These are phyloP conservation scores for Sisyra terminalis DNA, from an alignment of 2,888 invertebrate genomes.

Conservation along the genomic window DNA sequence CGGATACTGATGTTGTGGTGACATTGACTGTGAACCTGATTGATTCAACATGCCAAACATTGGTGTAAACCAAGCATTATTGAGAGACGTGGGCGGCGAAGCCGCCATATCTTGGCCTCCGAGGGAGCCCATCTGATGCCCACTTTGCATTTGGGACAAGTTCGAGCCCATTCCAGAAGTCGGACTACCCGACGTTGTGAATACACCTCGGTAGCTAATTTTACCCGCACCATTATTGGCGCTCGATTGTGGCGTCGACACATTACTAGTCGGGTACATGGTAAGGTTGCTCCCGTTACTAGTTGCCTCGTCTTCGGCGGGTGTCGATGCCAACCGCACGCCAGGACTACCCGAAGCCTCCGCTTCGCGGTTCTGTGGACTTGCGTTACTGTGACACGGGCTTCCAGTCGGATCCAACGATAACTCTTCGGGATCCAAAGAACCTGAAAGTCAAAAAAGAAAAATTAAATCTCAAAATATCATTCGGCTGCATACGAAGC, in stretches of 20 bases:
- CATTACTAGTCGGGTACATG: slow-evolving; percentile 32
- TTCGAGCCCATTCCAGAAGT: slow-evolving; percentile 25
- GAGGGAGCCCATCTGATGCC: slow-evolving; percentile 23
- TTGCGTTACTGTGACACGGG: slow-evolving; percentile 16
- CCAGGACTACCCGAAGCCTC: slow-evolving; percentile 21
- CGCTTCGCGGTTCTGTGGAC: slow-evolving; percentile 11
- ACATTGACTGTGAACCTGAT: slow-evolving; percentile 23
- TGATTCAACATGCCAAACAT: slow-evolving; percentile 48
- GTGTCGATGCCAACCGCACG: slow-evolving; percentile 31
- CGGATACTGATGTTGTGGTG: slow-evolving; percentile 35
- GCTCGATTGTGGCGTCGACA: slow-evolving; percentile 16
- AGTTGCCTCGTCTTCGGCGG: slow-evolving; percentile 52
- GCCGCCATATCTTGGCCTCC: slow-evolving; percentile 48
- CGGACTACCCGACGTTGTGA: slow-evolving; percentile 45
- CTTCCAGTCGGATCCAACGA: slow-evolving; percentile 41
- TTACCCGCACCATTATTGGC: slow-evolving; percentile 22
- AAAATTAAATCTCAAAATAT: not conserved
- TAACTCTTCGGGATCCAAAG: slow-evolving; percentile 63
- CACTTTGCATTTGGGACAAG: slow-evolving; percentile 25
- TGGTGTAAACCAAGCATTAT: slow-evolving; percentile 43
- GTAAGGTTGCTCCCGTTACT: slow-evolving; percentile 49
- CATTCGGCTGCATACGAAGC: too few relatives aligned
- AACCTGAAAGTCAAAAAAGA: slow-evolving; percentile 41
- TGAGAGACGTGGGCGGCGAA: slow-evolving; percentile 53
- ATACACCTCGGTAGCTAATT: slow-evolving; percentile 40